Percentiles rank a stretch among this genome's conserved stretches.
These are phyloP conservation scores for Aurelia sp. DNA, from an alignment of 30 jellyfish, hydroid and myxozoan species.

Conservation along the genomic window DNA sequence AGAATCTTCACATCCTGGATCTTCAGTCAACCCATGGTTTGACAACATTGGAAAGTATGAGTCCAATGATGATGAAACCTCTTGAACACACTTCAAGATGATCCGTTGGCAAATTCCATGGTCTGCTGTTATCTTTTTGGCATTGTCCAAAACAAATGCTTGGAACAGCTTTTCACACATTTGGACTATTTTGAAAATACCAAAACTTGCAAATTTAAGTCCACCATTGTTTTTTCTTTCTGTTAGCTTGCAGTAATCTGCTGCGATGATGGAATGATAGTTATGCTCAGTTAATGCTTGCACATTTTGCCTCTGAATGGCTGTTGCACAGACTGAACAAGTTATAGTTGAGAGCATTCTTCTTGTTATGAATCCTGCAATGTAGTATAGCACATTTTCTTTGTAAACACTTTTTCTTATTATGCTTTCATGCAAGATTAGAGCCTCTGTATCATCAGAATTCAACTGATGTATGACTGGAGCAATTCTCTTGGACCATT, in stretches of 20 bases:
- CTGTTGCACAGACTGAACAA: background rate
- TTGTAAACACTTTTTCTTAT: background rate
- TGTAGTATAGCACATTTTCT: constrained; percentile 45
- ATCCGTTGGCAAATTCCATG: constrained; percentile 27
- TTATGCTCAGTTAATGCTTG: constrained; percentile 13
- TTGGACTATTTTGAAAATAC: constrained; percentile 34
- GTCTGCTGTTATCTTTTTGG: constrained; percentile 4
- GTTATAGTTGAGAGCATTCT: background rate
- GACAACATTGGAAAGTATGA: constrained; percentile 21
- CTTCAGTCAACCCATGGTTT: constrained; percentile 10
- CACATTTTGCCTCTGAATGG: background rate
- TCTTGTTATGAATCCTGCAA: constrained; percentile 34
- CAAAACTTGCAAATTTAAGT: constrained; percentile 21
- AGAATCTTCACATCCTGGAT: constrained; percentile 33
- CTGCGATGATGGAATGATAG: background rate
- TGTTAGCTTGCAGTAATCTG: background rate
- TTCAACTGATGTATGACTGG: constrained; percentile 12
- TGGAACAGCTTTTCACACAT: constrained; percentile 34
- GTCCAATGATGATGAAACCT: constrained; percentile 12
- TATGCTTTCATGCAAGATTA: background rate
- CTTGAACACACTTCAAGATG: background rate
- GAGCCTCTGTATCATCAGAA: background rate
- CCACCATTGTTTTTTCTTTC: constrained; percentile 36
- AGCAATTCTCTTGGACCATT: constrained; percentile 21
- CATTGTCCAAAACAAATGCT: constrained; percentile 10